Conservation (phyloP, 2,797 vertebrate species). For the Hypotaenidia philippensis region DNA sequence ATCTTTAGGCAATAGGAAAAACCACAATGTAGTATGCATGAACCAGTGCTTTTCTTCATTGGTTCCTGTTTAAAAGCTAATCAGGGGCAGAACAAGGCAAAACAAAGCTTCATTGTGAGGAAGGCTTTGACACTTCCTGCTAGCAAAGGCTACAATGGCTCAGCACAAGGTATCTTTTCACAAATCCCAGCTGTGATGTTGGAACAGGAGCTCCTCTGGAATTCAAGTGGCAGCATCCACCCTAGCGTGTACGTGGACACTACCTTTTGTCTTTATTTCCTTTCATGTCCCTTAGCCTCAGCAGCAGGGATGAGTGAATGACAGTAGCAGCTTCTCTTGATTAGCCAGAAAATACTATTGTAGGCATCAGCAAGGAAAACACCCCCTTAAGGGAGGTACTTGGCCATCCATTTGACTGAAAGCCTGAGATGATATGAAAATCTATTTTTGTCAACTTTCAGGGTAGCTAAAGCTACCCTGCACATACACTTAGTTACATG, state of each 20-base stretch:
- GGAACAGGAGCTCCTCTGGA: background rate
- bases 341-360: background rate
- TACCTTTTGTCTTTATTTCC: constrained; percentile 6
- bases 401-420: constrained; percentile 42
- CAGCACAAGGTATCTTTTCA: constrained; percentile 34
- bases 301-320: background rate
- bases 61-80: constrained; percentile 22
- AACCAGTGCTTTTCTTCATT: background rate
- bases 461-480: constrained; percentile 22
- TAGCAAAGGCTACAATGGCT: background rate
- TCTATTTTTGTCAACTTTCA: constrained; percentile 57
- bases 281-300: background rate
- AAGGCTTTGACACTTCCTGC: constrained; percentile 40
- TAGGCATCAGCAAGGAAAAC: background rate
- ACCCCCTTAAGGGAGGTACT: constrained; percentile 11
- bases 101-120: constrained; percentile 23
- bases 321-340: constrained; percentile 47
- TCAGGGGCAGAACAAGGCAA: constrained; percentile 28
- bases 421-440: constrained; percentile 51
- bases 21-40: background rate
- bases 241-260: rapidly evolving
- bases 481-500: background rate
- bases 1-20: background rate
- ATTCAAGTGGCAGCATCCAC: background rate
- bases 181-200: constrained; percentile 7